Conservation (phyloP, 2,888 invertebrate genomes). For the Acanthopleura granulata region DNA sequence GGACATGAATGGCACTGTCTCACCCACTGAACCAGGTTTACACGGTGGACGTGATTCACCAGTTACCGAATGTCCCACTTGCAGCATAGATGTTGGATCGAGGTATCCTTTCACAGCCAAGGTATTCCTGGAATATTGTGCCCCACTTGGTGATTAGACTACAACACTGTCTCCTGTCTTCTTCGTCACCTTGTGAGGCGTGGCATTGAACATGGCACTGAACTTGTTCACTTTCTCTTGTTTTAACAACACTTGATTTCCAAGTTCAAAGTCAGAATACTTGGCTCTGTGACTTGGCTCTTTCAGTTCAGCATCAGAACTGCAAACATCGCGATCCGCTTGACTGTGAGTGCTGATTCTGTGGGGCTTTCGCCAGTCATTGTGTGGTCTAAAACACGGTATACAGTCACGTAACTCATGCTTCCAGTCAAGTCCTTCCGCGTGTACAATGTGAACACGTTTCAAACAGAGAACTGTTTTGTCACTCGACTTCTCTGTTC, state of each 20-base stretch:
- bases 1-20: too few relatives aligned
- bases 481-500: conserved; percentile 35
- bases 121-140: conserved; percentile 10
- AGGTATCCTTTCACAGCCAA: too few relatives aligned
- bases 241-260: conserved; percentile 9
- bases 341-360: conserved; percentile 18
- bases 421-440: conserved; percentile 23
- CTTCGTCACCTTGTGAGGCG: not conserved
- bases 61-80: too few relatives aligned
- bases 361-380: conserved; percentile 24
- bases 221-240: conserved; percentile 15
- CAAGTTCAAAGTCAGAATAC: not conserved
- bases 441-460: conserved; percentile 32
- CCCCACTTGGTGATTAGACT: not conserved
- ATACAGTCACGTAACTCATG: conserved; percentile 22
- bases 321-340: not conserved
- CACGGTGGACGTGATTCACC: too few relatives aligned
- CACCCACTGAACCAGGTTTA: too few relatives aligned
- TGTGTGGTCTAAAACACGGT: conserved; percentile 1
- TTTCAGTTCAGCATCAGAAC: conserved; percentile 22
- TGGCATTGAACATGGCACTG: not conserved
- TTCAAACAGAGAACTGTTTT: conserved; percentile 34
- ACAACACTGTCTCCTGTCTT: not conserved
- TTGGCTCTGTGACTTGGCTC: conserved; percentile 8
- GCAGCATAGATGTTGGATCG: too few relatives aligned